Percentiles rank a stretch among this genome's conserved stretches.
Conservation (phyloP, 2,888 invertebrate genomes). For the Thera britannica region DNA sequence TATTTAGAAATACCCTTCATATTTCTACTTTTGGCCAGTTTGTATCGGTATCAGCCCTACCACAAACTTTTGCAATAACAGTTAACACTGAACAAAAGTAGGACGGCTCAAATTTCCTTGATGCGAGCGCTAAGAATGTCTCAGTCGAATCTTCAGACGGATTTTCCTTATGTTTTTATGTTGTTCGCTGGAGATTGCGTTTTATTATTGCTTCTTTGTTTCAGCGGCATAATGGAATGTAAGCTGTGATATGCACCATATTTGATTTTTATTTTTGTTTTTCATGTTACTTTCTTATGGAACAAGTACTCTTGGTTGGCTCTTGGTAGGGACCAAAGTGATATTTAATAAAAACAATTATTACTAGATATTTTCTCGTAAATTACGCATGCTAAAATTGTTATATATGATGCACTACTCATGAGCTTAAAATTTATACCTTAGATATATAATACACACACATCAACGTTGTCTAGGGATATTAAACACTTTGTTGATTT, state of each 20-base stretch:
- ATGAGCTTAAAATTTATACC: too few relatives aligned
- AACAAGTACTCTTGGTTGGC: too few relatives aligned
- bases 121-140: slow-evolving; percentile 53
- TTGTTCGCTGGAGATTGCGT: slow-evolving; percentile 41
- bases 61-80: slow-evolving; percentile 60
- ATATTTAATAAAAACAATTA: too few relatives aligned
- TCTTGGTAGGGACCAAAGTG: too few relatives aligned
- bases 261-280: too few relatives aligned
- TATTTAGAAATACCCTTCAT: too few relatives aligned
- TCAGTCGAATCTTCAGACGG: slow-evolving; percentile 54
- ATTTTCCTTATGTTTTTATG: slow-evolving; percentile 48
- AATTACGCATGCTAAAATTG: too few relatives aligned
- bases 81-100: slow-evolving; percentile 60
- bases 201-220: slow-evolving; percentile 28
- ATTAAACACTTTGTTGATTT: too few relatives aligned
- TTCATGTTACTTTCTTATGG: not conserved
- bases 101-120: slow-evolving; percentile 54
- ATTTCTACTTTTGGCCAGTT: not conserved
- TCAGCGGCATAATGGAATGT: slow-evolving; percentile 10
- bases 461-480: too few relatives aligned
- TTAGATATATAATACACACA: too few relatives aligned
- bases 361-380: too few relatives aligned
- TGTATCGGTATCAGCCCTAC: slow-evolving; percentile 45
- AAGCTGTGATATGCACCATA: not conserved
- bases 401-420: too few relatives aligned